Conservation (phyloP, 53 echinoderm and acorn worm species). For the Actinopyga echinites region DNA sequence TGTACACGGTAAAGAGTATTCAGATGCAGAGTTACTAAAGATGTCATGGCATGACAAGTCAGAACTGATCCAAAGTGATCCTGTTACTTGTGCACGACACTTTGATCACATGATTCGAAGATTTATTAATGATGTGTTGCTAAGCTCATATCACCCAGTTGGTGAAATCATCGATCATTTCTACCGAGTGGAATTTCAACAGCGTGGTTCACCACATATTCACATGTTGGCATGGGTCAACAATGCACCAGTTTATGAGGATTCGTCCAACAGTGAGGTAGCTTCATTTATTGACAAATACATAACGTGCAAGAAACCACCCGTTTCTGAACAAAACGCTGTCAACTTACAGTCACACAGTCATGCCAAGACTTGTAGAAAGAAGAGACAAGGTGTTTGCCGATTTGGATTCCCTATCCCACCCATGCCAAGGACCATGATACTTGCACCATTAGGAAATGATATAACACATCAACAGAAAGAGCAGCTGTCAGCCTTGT, state of each 20-base stretch:
- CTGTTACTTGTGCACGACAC: conserved; percentile 50
- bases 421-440: background rate
- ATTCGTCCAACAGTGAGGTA: background rate
- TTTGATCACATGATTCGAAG: conserved; percentile 44
- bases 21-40: conserved; percentile 34
- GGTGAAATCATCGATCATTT: conserved; percentile 47
- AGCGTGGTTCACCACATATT: conserved; percentile 40
- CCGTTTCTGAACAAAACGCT: background rate
- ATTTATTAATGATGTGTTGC: conserved; percentile 21
- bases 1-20: conserved; percentile 24
- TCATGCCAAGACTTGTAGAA: background rate
- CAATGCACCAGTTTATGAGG: background rate
- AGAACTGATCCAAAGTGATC: conserved; percentile 41
- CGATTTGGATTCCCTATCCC: conserved; percentile 15
- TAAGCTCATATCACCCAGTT: conserved; percentile 19
- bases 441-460: background rate
- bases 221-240: too few relatives aligned
- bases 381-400: too few relatives aligned
- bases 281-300: too few relatives aligned
- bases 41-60: conserved; percentile 40
- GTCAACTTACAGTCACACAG: too few relatives aligned
- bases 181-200: too few relatives aligned
- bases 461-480: background rate
- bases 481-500: background rate
- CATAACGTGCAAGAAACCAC: background rate